These are phyloP conservation scores for Atethmia centrago DNA, from an alignment of 2,888 invertebrate species.

Conservation along the genomic window DNA sequence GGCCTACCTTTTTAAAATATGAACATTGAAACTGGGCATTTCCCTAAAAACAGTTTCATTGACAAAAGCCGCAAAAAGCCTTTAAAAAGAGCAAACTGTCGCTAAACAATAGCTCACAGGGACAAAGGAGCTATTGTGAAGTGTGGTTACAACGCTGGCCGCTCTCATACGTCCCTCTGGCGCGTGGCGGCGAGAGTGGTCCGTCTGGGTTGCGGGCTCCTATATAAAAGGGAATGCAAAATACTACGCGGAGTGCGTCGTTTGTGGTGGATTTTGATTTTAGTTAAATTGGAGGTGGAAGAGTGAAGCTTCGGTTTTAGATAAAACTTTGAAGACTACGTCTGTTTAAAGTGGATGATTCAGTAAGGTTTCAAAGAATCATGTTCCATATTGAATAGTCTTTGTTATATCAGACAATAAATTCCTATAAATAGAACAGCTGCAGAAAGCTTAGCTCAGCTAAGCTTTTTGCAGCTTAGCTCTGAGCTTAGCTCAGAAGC, in stretches of 20 bases:
- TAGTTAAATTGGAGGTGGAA: constrained; percentile 10
- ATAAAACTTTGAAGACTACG: background rate
- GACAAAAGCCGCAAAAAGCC: constrained; percentile 47
- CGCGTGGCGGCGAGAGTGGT: constrained; percentile 27
- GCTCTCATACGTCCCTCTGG: constrained; percentile 45
- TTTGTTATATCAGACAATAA: too few relatives aligned
- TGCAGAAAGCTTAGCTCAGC: too few relatives aligned
- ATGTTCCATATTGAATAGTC: background rate
- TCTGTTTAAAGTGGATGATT: background rate
- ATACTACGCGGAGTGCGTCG: constrained; percentile 24
- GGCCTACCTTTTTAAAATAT: constrained; percentile 29
- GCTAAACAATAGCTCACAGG: constrained; percentile 62
- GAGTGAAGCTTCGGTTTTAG: background rate
- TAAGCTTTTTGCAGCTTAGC: too few relatives aligned
- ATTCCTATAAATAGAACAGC: background rate
- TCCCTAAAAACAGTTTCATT: constrained; percentile 61
- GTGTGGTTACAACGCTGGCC: constrained; percentile 45
- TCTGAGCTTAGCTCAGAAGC: too few relatives aligned
- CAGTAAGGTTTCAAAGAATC: background rate
- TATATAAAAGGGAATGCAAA: constrained; percentile 39
- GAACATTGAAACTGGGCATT: constrained; percentile 40
- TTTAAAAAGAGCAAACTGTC: constrained; percentile 57
- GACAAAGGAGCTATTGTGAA: constrained; percentile 61
- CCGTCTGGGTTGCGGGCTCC: constrained; percentile 22
- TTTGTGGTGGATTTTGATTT: constrained; percentile 40